Conservation (phyloP, 1,140 invertebrate species). For the Zaprionus tsacasi region DNA sequence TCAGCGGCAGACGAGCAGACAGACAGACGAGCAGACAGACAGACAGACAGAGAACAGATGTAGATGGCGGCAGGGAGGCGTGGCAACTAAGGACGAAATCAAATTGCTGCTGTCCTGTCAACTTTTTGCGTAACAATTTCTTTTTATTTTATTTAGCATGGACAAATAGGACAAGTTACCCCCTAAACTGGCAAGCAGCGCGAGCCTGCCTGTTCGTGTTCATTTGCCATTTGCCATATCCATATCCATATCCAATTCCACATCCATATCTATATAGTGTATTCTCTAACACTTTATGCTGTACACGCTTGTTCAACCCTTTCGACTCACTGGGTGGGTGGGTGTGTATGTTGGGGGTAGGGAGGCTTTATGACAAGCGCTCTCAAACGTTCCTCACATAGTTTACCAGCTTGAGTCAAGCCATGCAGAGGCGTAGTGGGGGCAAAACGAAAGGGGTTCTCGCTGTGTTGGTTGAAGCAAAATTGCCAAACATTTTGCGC, state of each 20-base stretch:
- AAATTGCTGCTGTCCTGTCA: conserved; percentile 70
- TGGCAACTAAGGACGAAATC: conserved; percentile 64
- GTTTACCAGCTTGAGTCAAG: conserved; percentile 32
- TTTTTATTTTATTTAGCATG: conserved; percentile 68
- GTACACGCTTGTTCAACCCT: conserved; percentile 26
- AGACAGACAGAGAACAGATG: not conserved
- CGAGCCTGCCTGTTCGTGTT: conserved; percentile 28
- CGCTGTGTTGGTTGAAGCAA: conserved; percentile 24
- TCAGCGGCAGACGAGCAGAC: conserved; percentile 29
- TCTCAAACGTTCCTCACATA: conserved; percentile 49
- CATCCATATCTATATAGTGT: conserved; percentile 12
- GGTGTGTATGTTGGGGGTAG: conserved; percentile 5
- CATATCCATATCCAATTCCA: conserved; percentile 4
- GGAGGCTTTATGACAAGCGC: conserved; percentile 42
- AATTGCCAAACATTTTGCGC: conserved; percentile 81
- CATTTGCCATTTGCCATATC: conserved; percentile 26
- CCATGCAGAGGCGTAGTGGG: not conserved
- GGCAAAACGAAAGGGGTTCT: not conserved
- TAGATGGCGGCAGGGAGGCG: not conserved
- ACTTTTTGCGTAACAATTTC: conserved; percentile 64
- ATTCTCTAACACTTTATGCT: conserved; percentile 33
- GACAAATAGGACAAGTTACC: conserved; percentile 74
- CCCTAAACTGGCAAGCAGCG: conserved; percentile 54
- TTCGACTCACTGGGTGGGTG: conserved; percentile 14
- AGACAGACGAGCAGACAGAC: not conserved